A percentile compares a stretch with the other conserved stretches of the same genome.
Evolutionary conservation across 2,888 invertebrate genomes (phyloP).

Genomic region (Lepidochrysops patricia): DNA sequence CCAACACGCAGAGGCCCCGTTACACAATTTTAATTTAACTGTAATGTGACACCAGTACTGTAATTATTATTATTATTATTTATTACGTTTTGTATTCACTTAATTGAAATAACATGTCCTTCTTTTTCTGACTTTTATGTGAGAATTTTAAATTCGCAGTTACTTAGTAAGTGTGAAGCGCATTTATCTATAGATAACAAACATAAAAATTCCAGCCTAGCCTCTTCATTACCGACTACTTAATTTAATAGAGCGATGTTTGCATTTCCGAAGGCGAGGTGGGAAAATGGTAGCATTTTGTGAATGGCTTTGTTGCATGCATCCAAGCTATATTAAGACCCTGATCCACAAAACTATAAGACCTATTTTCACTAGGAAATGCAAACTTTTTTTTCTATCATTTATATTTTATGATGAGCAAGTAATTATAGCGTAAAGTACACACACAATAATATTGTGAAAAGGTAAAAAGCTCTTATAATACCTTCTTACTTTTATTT

Average conservation of each 20-base stretch:
- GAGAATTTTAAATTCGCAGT: background rate
- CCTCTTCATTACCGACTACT: slow-evolving; percentile 46
- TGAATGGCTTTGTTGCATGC: slow-evolving; percentile 26
- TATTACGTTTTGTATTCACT: too few species aligned
- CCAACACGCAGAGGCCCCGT: too few species aligned
- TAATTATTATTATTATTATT: too few species aligned
- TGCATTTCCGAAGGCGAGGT: slow-evolving; percentile 28
- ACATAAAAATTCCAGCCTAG: slow-evolving; percentile 50
- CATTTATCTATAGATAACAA: slow-evolving; percentile 38
- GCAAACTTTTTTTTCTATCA: background rate
- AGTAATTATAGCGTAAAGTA: too few species aligned
- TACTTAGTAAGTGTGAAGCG: background rate
- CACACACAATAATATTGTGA: too few species aligned
- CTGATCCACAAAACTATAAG: background rate
- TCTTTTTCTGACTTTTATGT: background rate
- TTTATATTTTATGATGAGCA: background rate
- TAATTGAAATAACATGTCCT: background rate
- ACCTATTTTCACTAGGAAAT: background rate
- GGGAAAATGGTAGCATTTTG: slow-evolving; percentile 21
- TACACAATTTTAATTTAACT: too few species aligned
- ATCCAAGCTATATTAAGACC: slow-evolving; percentile 15
- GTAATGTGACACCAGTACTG: too few species aligned
- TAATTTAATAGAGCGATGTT: slow-evolving; percentile 38
- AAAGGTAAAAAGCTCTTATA: too few species aligned
- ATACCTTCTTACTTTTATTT: too few species aligned